A percentile compares a stretch with the other conserved stretches of the same genome.
These are phyloP conservation scores for Yponomeuta sedellus DNA, from an alignment of 2,888 invertebrate species.

Conservation along the genomic window DNA sequence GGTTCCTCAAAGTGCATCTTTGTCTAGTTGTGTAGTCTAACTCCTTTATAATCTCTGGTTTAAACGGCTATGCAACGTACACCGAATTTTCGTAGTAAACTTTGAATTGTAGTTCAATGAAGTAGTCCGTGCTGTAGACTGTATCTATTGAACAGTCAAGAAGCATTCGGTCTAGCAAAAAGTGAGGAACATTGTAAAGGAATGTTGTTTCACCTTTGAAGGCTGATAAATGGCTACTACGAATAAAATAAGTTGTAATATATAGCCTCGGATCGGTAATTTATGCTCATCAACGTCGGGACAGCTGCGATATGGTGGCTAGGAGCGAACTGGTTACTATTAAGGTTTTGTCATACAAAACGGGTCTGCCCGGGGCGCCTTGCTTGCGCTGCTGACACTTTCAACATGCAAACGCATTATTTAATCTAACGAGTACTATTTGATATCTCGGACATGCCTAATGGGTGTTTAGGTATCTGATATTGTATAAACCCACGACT, in stretches of 20 bases:
- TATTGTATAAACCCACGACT: background rate
- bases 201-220: slow-evolving; percentile 18
- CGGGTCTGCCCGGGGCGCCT: slow-evolving; percentile 37
- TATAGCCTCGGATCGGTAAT: slow-evolving; percentile 17
- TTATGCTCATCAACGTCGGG: slow-evolving; percentile 19
- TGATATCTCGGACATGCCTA: slow-evolving; percentile 6
- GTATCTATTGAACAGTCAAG: too few relatives aligned
- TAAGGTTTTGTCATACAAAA: slow-evolving; percentile 48
- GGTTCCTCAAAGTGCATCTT: too few relatives aligned
- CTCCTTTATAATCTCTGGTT: too few relatives aligned
- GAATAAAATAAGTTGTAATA: slow-evolving; percentile 22
- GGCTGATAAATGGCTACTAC: slow-evolving; percentile 36
- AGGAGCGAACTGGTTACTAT: slow-evolving; percentile 37
- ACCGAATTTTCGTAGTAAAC: too few relatives aligned
- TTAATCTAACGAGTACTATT: slow-evolving; percentile 4
- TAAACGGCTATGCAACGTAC: too few relatives aligned
- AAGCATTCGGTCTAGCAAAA: background rate
- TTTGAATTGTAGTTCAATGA: too few relatives aligned
- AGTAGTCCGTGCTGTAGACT: too few relatives aligned
- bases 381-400: slow-evolving; percentile 23
- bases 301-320: slow-evolving; percentile 23
- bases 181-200: background rate
- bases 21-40: too few relatives aligned
- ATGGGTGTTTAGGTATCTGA: background rate
- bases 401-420: background rate